A percentile compares a stretch with the other conserved stretches of the same genome.
Evolutionary conservation across 2,888 invertebrate genomes (phyloP).

Genomic region (Lydus trimaculatus): DNA sequence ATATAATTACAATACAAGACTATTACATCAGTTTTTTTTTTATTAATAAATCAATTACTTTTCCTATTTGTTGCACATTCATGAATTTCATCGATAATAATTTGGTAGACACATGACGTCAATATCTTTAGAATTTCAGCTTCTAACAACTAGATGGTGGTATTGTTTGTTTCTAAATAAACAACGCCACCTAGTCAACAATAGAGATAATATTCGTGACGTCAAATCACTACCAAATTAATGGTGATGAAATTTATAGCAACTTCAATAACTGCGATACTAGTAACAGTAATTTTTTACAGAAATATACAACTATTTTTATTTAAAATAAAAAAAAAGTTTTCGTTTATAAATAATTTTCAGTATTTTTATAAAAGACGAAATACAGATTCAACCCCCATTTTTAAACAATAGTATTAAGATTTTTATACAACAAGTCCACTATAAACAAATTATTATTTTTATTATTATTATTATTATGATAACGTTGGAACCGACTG

Average conservation of each 20-base stretch:
- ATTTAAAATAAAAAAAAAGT: constrained; percentile 39
- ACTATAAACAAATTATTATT: constrained; percentile 30
- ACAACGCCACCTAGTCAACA: too few species aligned
- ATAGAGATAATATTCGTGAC: too few species aligned
- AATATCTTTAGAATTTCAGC: too few species aligned
- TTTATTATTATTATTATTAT: constrained; percentile 21
- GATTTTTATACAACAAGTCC: constrained; percentile 37
- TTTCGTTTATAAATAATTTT: constrained; percentile 24
- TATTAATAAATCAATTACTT: background rate
- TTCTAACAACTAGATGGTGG: too few species aligned
- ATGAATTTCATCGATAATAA: background rate
- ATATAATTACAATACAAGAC: constrained; percentile 35
- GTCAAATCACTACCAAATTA: background rate
- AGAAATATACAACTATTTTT: constrained; percentile 59
- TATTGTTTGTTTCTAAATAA: too few species aligned
- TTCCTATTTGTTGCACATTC: background rate
- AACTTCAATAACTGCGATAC: constrained; percentile 53
- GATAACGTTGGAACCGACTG: constrained; percentile 53
- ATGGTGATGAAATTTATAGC: background rate
- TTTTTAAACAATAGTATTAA: constrained; percentile 31
- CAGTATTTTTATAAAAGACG: constrained; percentile 49
- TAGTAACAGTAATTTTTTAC: constrained; percentile 57
- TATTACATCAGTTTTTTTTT: background rate
- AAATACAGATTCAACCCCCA: constrained; percentile 28
- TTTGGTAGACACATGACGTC: background rate